Conservation (phyloP, 2,797 vertebrate species). For the Cossypha polioptera region DNA sequence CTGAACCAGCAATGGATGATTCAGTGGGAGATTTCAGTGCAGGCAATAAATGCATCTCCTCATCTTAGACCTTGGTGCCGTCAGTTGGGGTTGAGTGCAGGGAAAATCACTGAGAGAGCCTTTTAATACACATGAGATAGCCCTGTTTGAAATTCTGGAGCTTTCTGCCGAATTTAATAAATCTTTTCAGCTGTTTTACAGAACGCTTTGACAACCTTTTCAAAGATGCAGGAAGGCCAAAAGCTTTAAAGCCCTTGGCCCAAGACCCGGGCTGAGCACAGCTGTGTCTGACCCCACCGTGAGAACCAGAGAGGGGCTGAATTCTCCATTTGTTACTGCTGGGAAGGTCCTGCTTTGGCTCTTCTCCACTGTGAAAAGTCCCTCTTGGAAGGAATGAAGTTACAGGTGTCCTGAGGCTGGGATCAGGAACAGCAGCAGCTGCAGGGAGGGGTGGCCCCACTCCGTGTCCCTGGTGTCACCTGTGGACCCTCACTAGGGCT, state of each 20-base stretch:
- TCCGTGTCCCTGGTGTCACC: not conserved
- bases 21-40: not conserved
- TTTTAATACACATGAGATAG: not conserved
- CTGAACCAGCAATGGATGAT: not conserved
- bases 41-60: not conserved
- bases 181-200: constrained; percentile 24
- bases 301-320: constrained; percentile 46
- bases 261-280: not conserved
- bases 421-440: constrained; percentile 39
- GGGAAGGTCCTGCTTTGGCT: constrained; percentile 27
- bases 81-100: not conserved
- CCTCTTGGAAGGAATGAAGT: not conserved
- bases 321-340: not conserved
- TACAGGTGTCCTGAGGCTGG: not conserved
- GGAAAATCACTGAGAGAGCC: not conserved
- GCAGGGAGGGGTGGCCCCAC: not conserved
- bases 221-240: not conserved
- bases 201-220: not conserved
- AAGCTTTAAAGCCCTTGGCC: constrained; percentile 34
- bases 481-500: not conserved
- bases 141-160: not conserved
- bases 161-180: constrained; percentile 7
- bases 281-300: constrained; percentile 37
- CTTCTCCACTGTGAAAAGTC: constrained; percentile 26
- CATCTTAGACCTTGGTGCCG: rapidly evolving